phyloP scores from a whole-genome alignment of 2,113 vertebrate genomes.

The Callionymus lyra region DNA sequence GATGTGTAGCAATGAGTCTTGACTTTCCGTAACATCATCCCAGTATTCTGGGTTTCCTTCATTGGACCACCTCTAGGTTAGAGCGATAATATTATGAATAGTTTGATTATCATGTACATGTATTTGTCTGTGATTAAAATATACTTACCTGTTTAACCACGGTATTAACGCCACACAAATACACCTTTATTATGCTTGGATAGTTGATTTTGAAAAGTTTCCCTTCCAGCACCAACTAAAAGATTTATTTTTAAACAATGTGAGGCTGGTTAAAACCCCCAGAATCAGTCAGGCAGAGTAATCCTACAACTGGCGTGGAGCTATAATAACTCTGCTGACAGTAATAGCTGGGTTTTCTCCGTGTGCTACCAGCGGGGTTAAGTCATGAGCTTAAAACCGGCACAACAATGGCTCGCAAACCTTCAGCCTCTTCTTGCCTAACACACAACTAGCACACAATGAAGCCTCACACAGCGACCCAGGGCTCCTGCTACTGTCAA shows the following conservation, averaged over 20 bases:
- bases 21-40: no score
- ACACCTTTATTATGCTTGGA: constrained; percentile 19
- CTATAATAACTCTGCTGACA: constrained; percentile 45
- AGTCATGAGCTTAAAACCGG: constrained; percentile 36
- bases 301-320: constrained; percentile 26
- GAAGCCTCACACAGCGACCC: constrained; percentile 12
- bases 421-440: constrained; percentile 20
- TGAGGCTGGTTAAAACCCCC: constrained; percentile 1
- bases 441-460: constrained; percentile 15
- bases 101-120: no score
- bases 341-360: constrained; percentile 38
- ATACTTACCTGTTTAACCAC: no score
- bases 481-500: constrained; percentile 25
- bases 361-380: constrained; percentile 26
- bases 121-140: no score
- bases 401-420: constrained; percentile 33
- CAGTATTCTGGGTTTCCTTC: no score
- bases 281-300: constrained; percentile 5
- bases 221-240: not conserved
- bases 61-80: no score
- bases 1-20: no score
- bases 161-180: no score
- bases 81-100: no score
- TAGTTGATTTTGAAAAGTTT: constrained; percentile 8
- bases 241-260: no score